Evolutionary conservation across 2,113 vertebrate species (phyloP), one percentile per base, ranked within the genome.

Genomic region (Calonectris borealis): DNA sequence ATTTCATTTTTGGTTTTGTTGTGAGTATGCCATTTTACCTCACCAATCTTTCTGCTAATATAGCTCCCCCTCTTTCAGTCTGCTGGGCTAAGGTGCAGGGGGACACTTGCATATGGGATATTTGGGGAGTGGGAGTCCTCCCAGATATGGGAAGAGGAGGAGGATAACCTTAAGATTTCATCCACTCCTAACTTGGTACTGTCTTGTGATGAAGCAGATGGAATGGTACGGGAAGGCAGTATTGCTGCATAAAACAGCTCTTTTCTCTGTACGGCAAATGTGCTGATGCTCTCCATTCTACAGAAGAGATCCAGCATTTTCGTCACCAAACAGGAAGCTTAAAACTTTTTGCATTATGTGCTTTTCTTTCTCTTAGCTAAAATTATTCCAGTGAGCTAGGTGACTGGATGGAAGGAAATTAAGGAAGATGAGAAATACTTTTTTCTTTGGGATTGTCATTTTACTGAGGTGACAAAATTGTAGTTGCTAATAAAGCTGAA

Each of bases 1-100:
- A 91, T 94, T 96, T 98, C 88, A 92, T 98, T 98, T 98, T 92
- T 90, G 58, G 82, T 98, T 97, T 89, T 96, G 46, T 94, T 96
- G 86, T 98, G 81, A 93, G 51, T 96, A 95, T 95, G 97, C 94
- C 94, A 93, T 98, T 97, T 93, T 96, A 96, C 97, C 98, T 97
- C 98, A 97, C 97, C 95, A 96, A 96, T 97, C 95, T 98, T 97
- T 97, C 97, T 97, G 96, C 97, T 98, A 98, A 98, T 97, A 65
- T 55, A 85, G 88, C 89, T 94, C 65, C 83, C 82, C 97, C 97
- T 96, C 97, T 98, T 98, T 98, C 98, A 98, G 98, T 98, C 98
- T 98, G 98, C 98, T 98, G 96, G 88, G 77, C 88, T 90, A 95
- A 96, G 94, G 90, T 97, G 83, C 81, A 94, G 90, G 87, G 79